These are phyloP conservation scores for Bagarius yarrelli DNA, from an alignment of 2,113 vertebrate genomes.

Conservation along the genomic window DNA sequence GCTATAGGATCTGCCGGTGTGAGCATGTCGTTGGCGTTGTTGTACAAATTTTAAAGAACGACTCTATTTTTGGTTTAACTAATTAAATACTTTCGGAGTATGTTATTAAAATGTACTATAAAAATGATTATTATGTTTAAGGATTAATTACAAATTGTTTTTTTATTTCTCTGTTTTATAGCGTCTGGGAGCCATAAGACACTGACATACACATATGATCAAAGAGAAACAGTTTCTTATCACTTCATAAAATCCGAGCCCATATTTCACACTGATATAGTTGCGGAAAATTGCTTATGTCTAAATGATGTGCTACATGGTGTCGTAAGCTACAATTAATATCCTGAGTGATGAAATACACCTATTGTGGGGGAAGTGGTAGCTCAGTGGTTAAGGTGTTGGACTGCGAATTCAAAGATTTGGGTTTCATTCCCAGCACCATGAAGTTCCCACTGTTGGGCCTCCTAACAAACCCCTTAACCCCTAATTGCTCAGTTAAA, in stretches of 20 bases:
- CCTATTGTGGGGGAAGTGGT: not conserved
- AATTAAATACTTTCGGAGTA: no score
- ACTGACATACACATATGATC: slow-evolving; percentile 26
- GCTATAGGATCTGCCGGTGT: not conserved
- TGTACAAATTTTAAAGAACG: not conserved
- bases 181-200: slow-evolving; percentile 18
- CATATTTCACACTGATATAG: slow-evolving; percentile 19
- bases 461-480: no score
- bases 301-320: slow-evolving; percentile 11
- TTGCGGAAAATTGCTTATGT: not conserved
- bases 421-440: no score
- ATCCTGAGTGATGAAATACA: not conserved
- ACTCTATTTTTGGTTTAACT: no score
- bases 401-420: no score
- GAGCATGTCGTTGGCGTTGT: not conserved
- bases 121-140: no score
- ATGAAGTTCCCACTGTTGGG: no score
- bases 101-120: no score
- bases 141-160: no score
- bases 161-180: not conserved
- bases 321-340: not conserved
- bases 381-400: no score
- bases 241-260: slow-evolving; percentile 41
- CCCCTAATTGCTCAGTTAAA: no score
- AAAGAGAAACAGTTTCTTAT: slow-evolving; percentile 30